A percentile compares a stretch with the other conserved stretches of the same genome.
These are phyloP conservation scores for Rynchops niger DNA, from an alignment of 2,113 vertebrate species.

Conservation along the genomic window DNA sequence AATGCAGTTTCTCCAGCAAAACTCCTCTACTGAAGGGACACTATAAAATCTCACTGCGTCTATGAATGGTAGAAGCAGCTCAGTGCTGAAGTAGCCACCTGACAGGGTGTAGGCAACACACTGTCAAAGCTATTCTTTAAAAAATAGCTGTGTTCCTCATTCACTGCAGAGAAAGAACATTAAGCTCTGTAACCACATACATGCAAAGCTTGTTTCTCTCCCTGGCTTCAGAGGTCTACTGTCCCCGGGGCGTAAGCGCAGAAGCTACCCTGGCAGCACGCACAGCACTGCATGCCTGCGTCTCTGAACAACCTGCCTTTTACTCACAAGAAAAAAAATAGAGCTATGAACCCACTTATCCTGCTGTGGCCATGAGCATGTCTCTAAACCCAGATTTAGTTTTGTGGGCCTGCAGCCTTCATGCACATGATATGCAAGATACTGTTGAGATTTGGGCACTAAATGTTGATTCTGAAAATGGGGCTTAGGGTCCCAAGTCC, in stretches of 20 bases:
- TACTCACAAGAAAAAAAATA: not conserved
- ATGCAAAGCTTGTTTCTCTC: not conserved
- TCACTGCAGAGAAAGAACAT: not conserved
- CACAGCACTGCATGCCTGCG: not conserved
- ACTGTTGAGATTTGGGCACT: not conserved
- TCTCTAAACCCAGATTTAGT: not conserved
- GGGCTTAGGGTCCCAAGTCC: not conserved
- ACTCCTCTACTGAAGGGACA: not conserved
- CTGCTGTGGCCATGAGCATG: accelerated
- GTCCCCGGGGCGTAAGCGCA: not conserved
- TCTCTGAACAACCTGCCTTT: not conserved
- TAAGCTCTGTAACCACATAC: not conserved
- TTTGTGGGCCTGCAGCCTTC: not conserved
- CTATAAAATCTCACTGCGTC: not conserved
- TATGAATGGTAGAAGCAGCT: not conserved
- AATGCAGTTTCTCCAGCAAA: not conserved
- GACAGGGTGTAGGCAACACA: not conserved
- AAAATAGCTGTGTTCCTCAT: not conserved
- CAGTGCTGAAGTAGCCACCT: not conserved
- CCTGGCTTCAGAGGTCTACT: not conserved
- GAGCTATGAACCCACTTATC: not conserved
- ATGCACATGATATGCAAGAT: not conserved
- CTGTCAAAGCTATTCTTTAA: not conserved
- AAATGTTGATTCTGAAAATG: not conserved
- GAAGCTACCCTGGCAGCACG: not conserved